Conservation (phyloP, 1,140 invertebrate species). For the Anastatus disparis region DNA sequence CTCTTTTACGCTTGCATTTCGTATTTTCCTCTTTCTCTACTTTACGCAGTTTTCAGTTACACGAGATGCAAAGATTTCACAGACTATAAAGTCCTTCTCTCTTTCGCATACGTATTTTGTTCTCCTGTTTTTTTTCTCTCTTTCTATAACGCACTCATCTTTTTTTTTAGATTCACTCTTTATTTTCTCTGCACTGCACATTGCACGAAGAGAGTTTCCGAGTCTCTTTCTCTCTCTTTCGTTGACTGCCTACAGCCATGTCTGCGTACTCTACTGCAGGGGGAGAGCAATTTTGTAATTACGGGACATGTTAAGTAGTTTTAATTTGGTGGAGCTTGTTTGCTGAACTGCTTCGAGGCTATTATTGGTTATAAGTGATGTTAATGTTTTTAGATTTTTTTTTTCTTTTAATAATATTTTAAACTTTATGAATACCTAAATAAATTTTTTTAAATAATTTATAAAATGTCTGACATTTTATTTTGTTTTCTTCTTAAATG, state of each 20-base stretch:
- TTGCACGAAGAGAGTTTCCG: too few species aligned
- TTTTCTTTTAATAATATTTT: too few species aligned
- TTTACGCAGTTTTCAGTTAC: too few species aligned
- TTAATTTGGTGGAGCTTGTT: background rate
- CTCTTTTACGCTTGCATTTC: too few species aligned
- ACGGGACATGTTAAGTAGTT: constrained; percentile 35
- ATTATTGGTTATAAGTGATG: background rate
- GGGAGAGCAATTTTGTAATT: constrained; percentile 53
- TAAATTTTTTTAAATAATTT: too few species aligned
- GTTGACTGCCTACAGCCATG: background rate
- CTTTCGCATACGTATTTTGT: background rate
- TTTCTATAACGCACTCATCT: background rate
- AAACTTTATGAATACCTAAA: too few species aligned
- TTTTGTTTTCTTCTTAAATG: too few species aligned
- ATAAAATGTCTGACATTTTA: too few species aligned
- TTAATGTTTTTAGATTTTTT: too few species aligned
- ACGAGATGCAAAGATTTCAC: constrained; percentile 20
- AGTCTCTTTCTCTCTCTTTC: too few species aligned
- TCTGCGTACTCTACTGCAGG: constrained; percentile 20
- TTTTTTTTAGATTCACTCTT: background rate
- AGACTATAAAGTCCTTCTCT: constrained; percentile 1
- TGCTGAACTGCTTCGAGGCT: background rate
- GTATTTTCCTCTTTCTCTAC: too few species aligned
- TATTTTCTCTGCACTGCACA: background rate
- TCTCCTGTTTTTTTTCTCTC: background rate